Base-by-base conservation (phyloP, 2,113 vertebrate species). In the Gymnobelideus leadbeateri region DNA sequence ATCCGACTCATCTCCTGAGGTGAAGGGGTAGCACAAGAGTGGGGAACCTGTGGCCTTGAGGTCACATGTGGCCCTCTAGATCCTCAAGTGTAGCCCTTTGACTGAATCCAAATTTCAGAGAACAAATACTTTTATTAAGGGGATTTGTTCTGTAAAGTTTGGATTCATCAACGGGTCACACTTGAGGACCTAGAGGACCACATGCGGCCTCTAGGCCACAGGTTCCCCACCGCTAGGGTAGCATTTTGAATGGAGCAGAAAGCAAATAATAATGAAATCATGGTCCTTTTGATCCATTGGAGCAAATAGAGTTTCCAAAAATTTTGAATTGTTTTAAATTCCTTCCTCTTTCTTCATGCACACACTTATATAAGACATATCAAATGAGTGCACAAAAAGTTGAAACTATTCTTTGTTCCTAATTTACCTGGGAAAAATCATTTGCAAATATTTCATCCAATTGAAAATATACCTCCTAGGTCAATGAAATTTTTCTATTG, bases 401-500 rank as follows among this genome's bases (percentile, higher is more conserved):
- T 25, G 50, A 93, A 12, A 91, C 49, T 52, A 52, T 89, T 46
- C 28, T 47, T 94, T 91, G 91, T 92, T 94, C 77, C 43, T 95
- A 95, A 93, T 93, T 97, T 68, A 53, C 49, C 0, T 91, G 94
- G 96, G 61, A 16, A 37, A 37, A 77, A 92, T 95, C 96, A 93
- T 92, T 96, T 55, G 89, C 94, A 51, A 95, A 51, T 21, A 92
- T 61, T 91, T 97, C 90, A 93, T 43, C 96, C 94, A 61, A 55
- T 49, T 91, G 96, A 0, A 0, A 96, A 93, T 46, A n/a, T 2
- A 12, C 84, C 96, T 90, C 61, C 91, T 89, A 89, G 94, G 11
- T 77, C 31, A n/a, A 5, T n/a, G 37, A 77, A 96, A 93, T 53
- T 0, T 96, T 96, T 96, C 92, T 89, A 95, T 93, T 93, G 91